Base-by-base conservation (phyloP, 2,797 vertebrate species). In the Erpetoichthys calabaricus region DNA sequence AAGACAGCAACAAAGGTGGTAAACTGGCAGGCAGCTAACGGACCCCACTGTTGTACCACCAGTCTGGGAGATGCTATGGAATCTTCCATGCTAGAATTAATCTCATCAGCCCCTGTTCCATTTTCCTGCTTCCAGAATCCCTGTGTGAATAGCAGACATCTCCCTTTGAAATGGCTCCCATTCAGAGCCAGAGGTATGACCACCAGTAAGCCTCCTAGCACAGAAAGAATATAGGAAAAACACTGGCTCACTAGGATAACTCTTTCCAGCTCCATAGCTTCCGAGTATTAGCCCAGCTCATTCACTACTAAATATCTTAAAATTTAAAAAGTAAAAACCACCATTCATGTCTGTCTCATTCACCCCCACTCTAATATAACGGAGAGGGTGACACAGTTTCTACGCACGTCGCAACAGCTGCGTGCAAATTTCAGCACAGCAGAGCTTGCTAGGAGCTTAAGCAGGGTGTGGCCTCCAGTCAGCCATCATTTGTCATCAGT, bases 1-100 rank as follows among this genome's bases (percentile, higher is more conserved):
- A 87, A 87, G 53, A 88, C 81, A 1, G 83, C 86, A 2, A 86
- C 85, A 42, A 88, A 87, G 1, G 86, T 86, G 46, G 75, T 70
- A 68, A 82, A 81, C 75, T 88, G 86, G 55, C 86, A 88, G 53
- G 82, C 82, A 0, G 83, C 78, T 10, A 68, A 79, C 0, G 85
- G 83, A 3, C 86, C 86, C 86, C 86, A 87, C 63, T 83, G 75
- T 62, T 79, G 75, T 41, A 88, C 70, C 61, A 86, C 75, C 61
- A 88, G 56, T 45, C 71, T 81, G 1, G 75, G 63, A 44, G 64
- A 59, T 44, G 70, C 73, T 2, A 58, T 69, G 3, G 68, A 49
- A 43, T 67, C 62, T 4, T 63, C 74, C 5, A 59, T 56, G 42
- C 10, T 2, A 9, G 25, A 25, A 25, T 25, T 25, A 25, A 25